Evolutionary conservation across 2,888 invertebrate genomes (phyloP), one percentile per base, ranked within the genome.

Genomic region (Linnaemya vulpina): DNA sequence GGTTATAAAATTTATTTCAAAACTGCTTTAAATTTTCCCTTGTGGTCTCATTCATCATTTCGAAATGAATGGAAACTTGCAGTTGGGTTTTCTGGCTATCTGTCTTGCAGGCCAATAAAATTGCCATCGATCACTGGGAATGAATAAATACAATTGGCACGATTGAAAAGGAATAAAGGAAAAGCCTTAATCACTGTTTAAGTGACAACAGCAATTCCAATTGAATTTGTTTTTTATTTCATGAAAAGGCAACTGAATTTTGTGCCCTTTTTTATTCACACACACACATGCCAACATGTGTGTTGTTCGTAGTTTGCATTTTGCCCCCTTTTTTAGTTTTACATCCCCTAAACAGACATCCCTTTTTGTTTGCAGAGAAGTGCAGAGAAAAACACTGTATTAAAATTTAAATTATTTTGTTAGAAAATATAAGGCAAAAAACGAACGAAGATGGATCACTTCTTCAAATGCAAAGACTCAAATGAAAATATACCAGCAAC

Each of bases 391-490:
- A 62, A 73, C 22, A 5, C 9, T 4, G 53, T 53, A 81, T 81
- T 53, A 51, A 70, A 82, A 63, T 65, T 65, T 58, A 20, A 71
- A 51, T 43, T 49, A 30, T 30, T 30, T 10, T 58, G 3, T 35
- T 43, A 15, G 13, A 22, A 17, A 20, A 65, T 49, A 70, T 13
- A 55, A 17, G 58, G 2, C 3, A 7, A 10, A 51, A 62, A 60
- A 38, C 58, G 30, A 49, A 78, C 51, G 74, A 92, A 91, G 92
- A 91, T 92, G 91, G 91, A 91, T 91, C 91, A 91, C 90, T 89
- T 88, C 88, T 88, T 80, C 81, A 88, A 89, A 87, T 87, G 22
- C 5, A 4, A 11, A 49, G n/a, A 58, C 4, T 38, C 10, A 9
- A 55, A 17, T 55, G 13, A 20, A 25, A 46, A 15, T 25, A 40